These are phyloP conservation scores for Halictus quadricinctus DNA, from an alignment of 2,888 invertebrate species.

Conservation along the genomic window DNA sequence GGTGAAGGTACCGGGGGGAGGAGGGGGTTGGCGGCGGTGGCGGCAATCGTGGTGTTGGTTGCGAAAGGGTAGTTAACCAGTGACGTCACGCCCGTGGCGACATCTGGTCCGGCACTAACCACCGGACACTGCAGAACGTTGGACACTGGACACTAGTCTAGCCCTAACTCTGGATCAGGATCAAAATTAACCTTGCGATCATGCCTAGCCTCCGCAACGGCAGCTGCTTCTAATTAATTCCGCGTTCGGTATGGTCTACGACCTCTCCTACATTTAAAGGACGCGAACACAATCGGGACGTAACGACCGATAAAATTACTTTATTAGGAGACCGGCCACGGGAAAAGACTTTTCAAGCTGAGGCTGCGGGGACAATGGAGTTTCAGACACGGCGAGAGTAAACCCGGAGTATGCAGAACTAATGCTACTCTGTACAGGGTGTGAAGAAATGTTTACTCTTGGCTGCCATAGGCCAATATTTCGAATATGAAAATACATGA, in stretches of 20 bases:
- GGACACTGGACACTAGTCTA: slow-evolving; percentile 71
- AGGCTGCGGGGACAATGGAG: background rate
- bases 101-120: slow-evolving; percentile 80
- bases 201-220: slow-evolving; percentile 62
- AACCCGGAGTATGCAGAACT: background rate
- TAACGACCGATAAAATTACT: slow-evolving; percentile 25
- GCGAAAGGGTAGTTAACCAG: slow-evolving; percentile 81
- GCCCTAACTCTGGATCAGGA: slow-evolving; percentile 76
- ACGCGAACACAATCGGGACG: slow-evolving; percentile 2
- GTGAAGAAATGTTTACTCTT: too few species aligned
- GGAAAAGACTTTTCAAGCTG: background rate
- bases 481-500: too few species aligned
- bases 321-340: background rate
- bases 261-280: slow-evolving; percentile 15
- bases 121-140: slow-evolving; percentile 75
- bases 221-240: slow-evolving; percentile 81
- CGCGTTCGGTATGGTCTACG: slow-evolving; percentile 67
- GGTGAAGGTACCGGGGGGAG: slow-evolving; percentile 42
- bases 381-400: background rate
- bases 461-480: too few species aligned
- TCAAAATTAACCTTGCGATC: slow-evolving; percentile 78
- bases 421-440: background rate
- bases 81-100: slow-evolving; percentile 82
- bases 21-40: slow-evolving; percentile 34
- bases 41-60: slow-evolving; percentile 57